Evolutionary conservation across 1,140 invertebrate species (phyloP).

Genomic region (Drosophila elegans): DNA sequence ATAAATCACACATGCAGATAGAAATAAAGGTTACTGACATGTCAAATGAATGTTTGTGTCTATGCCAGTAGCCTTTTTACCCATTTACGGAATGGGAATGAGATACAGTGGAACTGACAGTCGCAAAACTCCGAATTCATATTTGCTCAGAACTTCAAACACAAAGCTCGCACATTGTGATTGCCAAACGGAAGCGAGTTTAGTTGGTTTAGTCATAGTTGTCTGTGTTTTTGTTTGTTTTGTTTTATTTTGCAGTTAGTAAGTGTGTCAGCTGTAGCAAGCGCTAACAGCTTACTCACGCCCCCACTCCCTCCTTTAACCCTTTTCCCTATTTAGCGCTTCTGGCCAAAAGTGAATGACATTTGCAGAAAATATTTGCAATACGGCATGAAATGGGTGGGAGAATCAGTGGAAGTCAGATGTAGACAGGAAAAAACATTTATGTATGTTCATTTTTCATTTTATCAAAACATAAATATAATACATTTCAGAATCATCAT

Average conservation of each 20-base stretch:
- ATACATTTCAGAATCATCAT: no score
- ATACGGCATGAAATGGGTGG: background rate
- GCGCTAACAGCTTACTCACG: slow-evolving; percentile 41
- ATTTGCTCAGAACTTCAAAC: slow-evolving; percentile 39
- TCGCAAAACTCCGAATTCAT: slow-evolving; percentile 15
- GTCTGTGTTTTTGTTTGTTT: slow-evolving; percentile 17
- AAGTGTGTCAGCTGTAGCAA: slow-evolving; percentile 42
- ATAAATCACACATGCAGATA: slow-evolving; percentile 35
- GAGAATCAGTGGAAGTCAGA: background rate
- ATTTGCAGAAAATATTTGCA: slow-evolving; percentile 36
- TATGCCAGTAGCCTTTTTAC: slow-evolving; percentile 43
- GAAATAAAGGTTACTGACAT: slow-evolving; percentile 49
- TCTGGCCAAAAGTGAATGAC: slow-evolving; percentile 49
- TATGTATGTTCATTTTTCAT: no score
- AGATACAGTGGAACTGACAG: slow-evolving; percentile 31
- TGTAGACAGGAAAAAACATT: background rate
- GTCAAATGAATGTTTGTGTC: slow-evolving; percentile 33
- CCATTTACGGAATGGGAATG: slow-evolving; percentile 38
- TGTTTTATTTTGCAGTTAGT: slow-evolving; percentile 32
- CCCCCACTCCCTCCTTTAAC: background rate
- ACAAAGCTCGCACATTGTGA: slow-evolving; percentile 43
- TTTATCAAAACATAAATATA: no score
- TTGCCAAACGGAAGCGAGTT: slow-evolving; percentile 44
- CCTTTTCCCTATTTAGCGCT: slow-evolving; percentile 13
- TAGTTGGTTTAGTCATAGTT: slow-evolving; percentile 27